Evolutionary conservation across 2,113 vertebrate species (phyloP), one percentile per base, ranked within the genome.

Genomic region (Oryzias javanicus): DNA sequence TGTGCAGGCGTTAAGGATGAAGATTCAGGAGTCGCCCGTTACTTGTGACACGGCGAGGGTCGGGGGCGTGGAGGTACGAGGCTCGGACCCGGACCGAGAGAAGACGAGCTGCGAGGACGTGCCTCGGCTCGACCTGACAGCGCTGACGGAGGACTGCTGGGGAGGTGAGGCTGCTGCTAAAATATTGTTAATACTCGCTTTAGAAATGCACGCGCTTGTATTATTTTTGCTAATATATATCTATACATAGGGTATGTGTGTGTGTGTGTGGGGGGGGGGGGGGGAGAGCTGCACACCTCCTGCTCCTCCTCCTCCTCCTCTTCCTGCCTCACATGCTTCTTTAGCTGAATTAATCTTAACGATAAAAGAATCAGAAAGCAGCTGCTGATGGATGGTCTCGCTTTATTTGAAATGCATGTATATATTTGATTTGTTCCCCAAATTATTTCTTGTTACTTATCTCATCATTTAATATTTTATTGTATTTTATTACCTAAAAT

Each of bases 21-120:
- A 98, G 93, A 99, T 99, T 81, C 95, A 95, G 90, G 97, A 99
- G 82, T 92, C 90, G 71, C 86, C 92, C 49, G 87, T 86, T 67
- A 50, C 86, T 59, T 90, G 93, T 67, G 95, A 96, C 79, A 70
- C 79, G 76, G 82, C 81, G 60, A 94, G 92, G 74, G 76, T 91
- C 52, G 88, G 90, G 72, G 88, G 71, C 58, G 78, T 72, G 6
- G 85, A 85, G 41, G 78, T 70, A 40, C 80, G 74, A 19, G 66
- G 56, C 49, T 73, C 81, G 0, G 90, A 90, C 86, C 83, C 68
- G 83, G 94, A 74, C 20, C 64, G 80, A 15, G 93, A 92, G 17
- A 83, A 72, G 76, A 50, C 76, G 13, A 83, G 86, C 65, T 92
- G 90, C 55, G 93, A 93, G 0, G 94, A 96, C 64, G 90, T 94